A percentile compares a stretch with the other conserved stretches of the same genome.
phyloP scores from a whole-genome alignment of 2,888 invertebrate species.

The Lasioglossum lativentre region DNA sequence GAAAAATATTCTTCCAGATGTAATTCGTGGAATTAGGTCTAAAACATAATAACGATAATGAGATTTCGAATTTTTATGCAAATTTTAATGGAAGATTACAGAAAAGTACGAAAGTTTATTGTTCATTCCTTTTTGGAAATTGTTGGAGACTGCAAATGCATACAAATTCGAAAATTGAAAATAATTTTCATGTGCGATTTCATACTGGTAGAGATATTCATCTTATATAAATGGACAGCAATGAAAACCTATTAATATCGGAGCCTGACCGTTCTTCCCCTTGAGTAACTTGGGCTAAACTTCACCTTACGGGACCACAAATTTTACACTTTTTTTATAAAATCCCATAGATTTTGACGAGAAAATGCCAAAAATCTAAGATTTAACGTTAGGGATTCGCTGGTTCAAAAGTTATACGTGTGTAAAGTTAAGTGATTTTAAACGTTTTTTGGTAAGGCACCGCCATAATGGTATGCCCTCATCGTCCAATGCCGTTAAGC shows the following conservation, averaged over 20 bases:
- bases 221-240: neutral
- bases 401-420: too few relatives aligned
- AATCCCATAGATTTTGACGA: too few relatives aligned
- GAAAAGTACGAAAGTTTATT: too few relatives aligned
- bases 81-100: neutral
- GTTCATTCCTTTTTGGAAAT: neutral
- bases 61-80: neutral
- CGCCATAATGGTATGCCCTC: too few relatives aligned
- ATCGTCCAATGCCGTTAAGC: too few relatives aligned
- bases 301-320: neutral
- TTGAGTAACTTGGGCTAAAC: too few relatives aligned
- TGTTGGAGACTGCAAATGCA: neutral
- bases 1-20: neutral
- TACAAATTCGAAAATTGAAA: neutral
- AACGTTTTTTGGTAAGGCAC: too few relatives aligned
- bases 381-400: too few relatives aligned
- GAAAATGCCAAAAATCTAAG: too few relatives aligned
- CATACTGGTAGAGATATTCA: constrained; percentile 5
- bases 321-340: too few relatives aligned
- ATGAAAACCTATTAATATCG: neutral
- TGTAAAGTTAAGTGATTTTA: too few relatives aligned
- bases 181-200: neutral
- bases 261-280: neutral
- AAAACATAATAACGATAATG: neutral
- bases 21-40: neutral